Evolutionary conservation across 2,113 vertebrate species (phyloP).

Genomic region (Anolis carolinensis): DNA sequence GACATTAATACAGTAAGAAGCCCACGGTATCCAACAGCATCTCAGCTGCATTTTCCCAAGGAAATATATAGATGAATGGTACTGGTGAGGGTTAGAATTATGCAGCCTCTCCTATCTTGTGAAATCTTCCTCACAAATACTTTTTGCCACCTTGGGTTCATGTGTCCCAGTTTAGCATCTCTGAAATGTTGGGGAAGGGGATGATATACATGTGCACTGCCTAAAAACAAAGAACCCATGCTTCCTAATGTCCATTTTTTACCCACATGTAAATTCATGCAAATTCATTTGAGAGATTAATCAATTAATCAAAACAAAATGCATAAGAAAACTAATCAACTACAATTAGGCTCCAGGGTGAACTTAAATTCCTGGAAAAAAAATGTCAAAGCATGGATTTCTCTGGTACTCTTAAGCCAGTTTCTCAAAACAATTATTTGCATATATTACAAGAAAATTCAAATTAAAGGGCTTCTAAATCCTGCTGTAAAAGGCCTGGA

Average conservation of each 20-base stretch:
- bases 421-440: background rate
- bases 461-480: background rate
- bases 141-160: too few relatives aligned
- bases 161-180: too few relatives aligned
- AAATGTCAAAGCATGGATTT: background rate
- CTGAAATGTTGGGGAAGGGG: too few relatives aligned
- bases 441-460: conserved; percentile 14
- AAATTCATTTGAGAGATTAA: background rate
- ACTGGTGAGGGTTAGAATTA: too few relatives aligned
- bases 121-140: too few relatives aligned
- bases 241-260: background rate
- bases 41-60: background rate
- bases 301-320: background rate
- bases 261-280: background rate
- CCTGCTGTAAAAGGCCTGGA: conserved; percentile 1
- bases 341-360: background rate
- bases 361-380: background rate
- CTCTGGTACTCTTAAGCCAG: background rate
- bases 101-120: too few relatives aligned
- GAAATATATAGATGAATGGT: background rate
- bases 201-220: background rate
- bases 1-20: background rate
- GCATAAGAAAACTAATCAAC: background rate
- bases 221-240: background rate
- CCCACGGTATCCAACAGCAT: background rate